These are phyloP conservation scores for Melanotaenia pygmaea DNA, from an alignment of 2,797 vertebrate genomes.

Conservation along the genomic window DNA sequence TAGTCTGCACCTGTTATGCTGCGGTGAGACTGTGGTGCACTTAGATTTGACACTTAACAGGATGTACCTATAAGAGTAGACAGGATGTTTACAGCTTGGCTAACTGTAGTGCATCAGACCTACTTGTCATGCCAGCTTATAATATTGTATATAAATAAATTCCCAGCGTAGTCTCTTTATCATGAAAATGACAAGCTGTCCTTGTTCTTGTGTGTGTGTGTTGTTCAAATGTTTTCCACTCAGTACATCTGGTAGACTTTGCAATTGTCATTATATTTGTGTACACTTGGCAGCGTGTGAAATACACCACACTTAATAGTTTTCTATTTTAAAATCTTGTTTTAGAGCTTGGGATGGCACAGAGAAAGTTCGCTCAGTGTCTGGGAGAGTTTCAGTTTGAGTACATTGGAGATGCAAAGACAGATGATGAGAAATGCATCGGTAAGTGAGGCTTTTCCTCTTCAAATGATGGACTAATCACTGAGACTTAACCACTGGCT, in stretches of 20 bases:
- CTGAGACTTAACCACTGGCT: slow-evolving; percentile 39
- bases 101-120: slow-evolving; percentile 13
- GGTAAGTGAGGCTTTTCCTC: slow-evolving; percentile 81
- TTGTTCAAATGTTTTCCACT: background rate
- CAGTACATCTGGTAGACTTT: background rate
- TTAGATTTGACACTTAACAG: slow-evolving; percentile 40
- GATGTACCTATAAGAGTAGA: slow-evolving; percentile 58
- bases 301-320: background rate
- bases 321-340: slow-evolving; percentile 36
- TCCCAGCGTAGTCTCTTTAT: background rate
- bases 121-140: slow-evolving; percentile 8
- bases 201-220: background rate
- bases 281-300: background rate
- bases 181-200: background rate
- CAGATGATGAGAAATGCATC: slow-evolving; percentile 94
- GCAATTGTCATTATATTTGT: background rate
- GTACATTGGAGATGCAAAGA: slow-evolving; percentile 97
- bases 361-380: slow-evolving; percentile 95
- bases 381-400: slow-evolving; percentile 97
- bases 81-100: slow-evolving; percentile 76
- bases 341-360: slow-evolving; percentile 91
- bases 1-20: background rate
- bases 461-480: background rate
- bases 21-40: background rate
- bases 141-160: background rate